Evolutionary conservation across 2,113 vertebrate species (phyloP).

Genomic region (Malurus cyaneus): DNA sequence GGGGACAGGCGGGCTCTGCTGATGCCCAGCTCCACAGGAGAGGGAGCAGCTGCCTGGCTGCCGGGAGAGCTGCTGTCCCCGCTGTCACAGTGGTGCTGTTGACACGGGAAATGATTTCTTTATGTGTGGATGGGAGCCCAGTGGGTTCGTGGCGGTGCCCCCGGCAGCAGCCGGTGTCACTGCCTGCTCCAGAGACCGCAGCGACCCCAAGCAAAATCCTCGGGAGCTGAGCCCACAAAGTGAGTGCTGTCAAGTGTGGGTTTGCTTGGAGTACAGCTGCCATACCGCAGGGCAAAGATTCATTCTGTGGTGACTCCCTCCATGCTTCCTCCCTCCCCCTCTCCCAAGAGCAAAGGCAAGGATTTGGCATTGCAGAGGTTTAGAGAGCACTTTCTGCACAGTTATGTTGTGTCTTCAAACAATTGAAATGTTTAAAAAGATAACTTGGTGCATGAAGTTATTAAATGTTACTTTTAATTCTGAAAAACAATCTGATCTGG

Average conservation of each 20-base stretch:
- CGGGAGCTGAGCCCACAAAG: not conserved
- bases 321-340: accelerated
- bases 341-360: not conserved
- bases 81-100: accelerated
- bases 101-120: not conserved
- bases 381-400: not conserved
- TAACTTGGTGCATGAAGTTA: not conserved
- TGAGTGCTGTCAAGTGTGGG: not conserved
- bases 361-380: not conserved
- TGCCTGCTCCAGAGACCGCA: not conserved
- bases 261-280: not conserved
- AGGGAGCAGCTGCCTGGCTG: not conserved
- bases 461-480: not conserved
- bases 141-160: accelerated
- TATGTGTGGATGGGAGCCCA: not conserved
- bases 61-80: not conserved
- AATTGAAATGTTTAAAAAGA: not conserved
- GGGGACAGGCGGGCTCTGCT: not conserved
- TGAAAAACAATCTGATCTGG: not conserved
- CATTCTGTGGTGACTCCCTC: not conserved
- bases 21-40: not conserved
- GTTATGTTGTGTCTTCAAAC: not conserved
- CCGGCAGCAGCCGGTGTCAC: not conserved
- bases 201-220: not conserved
- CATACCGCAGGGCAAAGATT: not conserved